Evolutionary conservation across 2,797 vertebrate genomes (phyloP), one percentile per base, ranked within the genome.

Genomic region (Esox lucius): DNA sequence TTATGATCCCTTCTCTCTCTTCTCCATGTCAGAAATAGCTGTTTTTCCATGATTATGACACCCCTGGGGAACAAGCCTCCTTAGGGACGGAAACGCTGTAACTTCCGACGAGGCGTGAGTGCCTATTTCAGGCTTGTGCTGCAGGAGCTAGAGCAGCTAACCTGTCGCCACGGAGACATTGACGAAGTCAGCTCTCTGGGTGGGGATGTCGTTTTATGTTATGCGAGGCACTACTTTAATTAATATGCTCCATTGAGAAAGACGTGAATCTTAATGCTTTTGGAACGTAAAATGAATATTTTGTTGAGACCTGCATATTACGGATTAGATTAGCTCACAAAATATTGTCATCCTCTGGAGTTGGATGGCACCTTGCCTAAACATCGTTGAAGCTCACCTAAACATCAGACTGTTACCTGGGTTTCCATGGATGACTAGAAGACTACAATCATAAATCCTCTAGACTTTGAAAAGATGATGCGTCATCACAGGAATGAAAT

Each of bases 11-110:
- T 67, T 70, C 69, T 22, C 71, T 61, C 49, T 12, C n/a, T 70
- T 73, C 68, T 53, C 31, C 3, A 15, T 24, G 77, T 77, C 22
- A 1, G 71, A 85, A 85, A 86, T 80, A 81, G 76, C 75, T 16
- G 22, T 51, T 28, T 87, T 85, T 83, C 76, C 75, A 76, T 72
- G 85, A 89, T 87, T 84, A 78, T 83, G 78, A 72, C 66, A 51
- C 83, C 77, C 85, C 78, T 8, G 31, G 66, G 28, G 76, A 75
- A 70, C 56, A 31, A 8, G 64, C 35, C 65, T 84, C 56, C 72
- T 49, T 53, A n/a, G 78, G 76, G 81, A 77, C 65, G 19, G 4
- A 3, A 48, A 70, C 0, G 2, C 59, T 35, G 74, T 17, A 72
- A 35, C 22, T 71, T 68, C 51, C 22, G 26, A 31, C n/a, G 24